phyloP scores from a whole-genome alignment of 2,797 vertebrate genomes.

The Rhincodon typus region DNA sequence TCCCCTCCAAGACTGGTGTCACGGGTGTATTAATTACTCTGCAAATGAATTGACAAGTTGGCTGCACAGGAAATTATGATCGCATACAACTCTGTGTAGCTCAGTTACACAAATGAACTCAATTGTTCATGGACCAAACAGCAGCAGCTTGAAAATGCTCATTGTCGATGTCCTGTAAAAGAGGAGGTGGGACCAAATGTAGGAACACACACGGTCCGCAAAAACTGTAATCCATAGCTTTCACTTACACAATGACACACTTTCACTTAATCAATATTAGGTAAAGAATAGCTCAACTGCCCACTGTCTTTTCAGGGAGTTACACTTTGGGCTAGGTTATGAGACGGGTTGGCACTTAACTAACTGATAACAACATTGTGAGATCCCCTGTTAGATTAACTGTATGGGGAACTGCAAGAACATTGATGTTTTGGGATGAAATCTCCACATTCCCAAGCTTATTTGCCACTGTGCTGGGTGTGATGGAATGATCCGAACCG shows the following conservation, averaged over 20 bases:
- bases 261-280: neutral
- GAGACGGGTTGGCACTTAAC: neutral
- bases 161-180: neutral
- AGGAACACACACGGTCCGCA: neutral
- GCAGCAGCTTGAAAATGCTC: neutral
- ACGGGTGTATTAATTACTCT: neutral
- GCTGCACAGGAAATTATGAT: neutral
- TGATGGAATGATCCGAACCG: neutral
- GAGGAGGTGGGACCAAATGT: too few relatives aligned
- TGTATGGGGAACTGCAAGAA: neutral
- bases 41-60: neutral
- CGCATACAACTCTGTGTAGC: too few relatives aligned
- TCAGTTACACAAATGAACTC: neutral
- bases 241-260: neutral
- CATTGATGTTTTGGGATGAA: neutral
- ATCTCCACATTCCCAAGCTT: neutral
- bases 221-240: neutral
- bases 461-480: neutral
- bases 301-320: neutral
- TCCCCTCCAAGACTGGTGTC: neutral
- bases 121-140: neutral
- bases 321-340: neutral
- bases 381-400: neutral
- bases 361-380: neutral
- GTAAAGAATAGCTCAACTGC: neutral